Evolutionary conservation across 2,888 invertebrate genomes (phyloP).

Genomic region (Drosophila nr. perissopoda): DNA sequence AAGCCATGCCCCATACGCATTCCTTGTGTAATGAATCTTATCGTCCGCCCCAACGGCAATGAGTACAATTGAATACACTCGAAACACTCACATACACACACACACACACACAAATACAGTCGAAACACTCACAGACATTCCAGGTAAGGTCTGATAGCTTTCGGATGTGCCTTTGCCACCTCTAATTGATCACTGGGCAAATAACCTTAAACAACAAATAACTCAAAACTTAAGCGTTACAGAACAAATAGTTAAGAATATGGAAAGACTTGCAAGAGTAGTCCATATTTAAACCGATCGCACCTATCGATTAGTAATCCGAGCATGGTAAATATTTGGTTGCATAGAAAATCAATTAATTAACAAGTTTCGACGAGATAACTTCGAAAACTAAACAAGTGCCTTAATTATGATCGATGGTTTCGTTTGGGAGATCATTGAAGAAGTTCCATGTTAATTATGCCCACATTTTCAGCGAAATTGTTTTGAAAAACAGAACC

Average conservation of each 20-base stretch:
- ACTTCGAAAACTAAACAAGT: neutral
- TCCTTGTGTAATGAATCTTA: conserved; percentile 58
- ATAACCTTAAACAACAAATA: neutral
- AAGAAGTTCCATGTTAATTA: neutral
- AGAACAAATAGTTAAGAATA: neutral
- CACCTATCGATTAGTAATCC: neutral
- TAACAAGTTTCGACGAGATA: neutral
- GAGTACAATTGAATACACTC: conserved; percentile 6
- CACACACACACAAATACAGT: neutral
- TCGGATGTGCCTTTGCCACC: conserved; percentile 10
- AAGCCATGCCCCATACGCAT: conserved; percentile 32
- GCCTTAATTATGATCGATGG: neutral
- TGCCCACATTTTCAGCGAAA: too few relatives aligned
- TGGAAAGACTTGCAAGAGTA: too few relatives aligned
- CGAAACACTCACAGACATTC: neutral
- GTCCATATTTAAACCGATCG: neutral
- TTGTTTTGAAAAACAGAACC: neutral
- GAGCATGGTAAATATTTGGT: neutral
- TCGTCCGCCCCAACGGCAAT: conserved; percentile 10
- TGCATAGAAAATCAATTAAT: neutral
- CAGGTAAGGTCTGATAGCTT: conserved; percentile 12
- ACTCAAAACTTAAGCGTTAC: neutral
- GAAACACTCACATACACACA: conserved; percentile 1
- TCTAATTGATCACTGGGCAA: neutral
- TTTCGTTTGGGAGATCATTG: neutral